Percentiles rank a stretch among this genome's conserved stretches.
phyloP scores from a whole-genome alignment of 2,888 invertebrate genomes.

The Aricia artaxerxes region DNA sequence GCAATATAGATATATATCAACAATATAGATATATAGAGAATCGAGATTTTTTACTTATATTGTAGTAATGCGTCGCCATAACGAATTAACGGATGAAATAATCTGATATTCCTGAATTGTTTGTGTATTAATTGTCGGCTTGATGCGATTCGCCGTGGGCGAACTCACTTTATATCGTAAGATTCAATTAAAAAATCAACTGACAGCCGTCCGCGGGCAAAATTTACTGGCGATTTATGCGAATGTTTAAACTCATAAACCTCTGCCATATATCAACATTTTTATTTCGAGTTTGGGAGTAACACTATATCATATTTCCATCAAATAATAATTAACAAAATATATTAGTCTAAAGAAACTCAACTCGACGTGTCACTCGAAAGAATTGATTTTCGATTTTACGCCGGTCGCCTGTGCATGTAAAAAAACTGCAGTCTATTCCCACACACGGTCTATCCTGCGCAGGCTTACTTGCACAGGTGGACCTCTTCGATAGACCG shows the following conservation, averaged over 20 bases:
- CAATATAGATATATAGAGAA: background rate
- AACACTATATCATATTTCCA: background rate
- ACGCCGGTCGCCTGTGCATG: too few species aligned
- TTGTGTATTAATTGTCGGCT: constrained; percentile 47
- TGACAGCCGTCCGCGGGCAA: constrained; percentile 48
- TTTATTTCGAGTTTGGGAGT: constrained; percentile 34
- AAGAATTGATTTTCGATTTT: too few species aligned
- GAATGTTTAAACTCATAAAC: constrained; percentile 7
- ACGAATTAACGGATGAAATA: background rate
- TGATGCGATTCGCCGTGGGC: constrained; percentile 52
- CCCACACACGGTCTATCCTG: too few species aligned
- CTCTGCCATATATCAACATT: background rate
- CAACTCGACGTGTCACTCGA: too few species aligned
- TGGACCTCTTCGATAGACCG: too few species aligned
- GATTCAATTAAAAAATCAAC: constrained; percentile 69
- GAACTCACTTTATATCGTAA: constrained; percentile 58
- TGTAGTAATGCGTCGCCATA: background rate
- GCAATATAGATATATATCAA: too few species aligned
- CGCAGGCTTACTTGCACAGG: too few species aligned
- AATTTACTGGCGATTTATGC: background rate
- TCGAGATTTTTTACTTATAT: background rate
- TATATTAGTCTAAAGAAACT: too few species aligned
- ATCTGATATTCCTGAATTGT: constrained; percentile 54
- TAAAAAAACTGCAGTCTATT: too few species aligned
- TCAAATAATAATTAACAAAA: background rate